Conservation (phyloP, 2,797 vertebrate genomes). For the Enteromius radiatus region DNA sequence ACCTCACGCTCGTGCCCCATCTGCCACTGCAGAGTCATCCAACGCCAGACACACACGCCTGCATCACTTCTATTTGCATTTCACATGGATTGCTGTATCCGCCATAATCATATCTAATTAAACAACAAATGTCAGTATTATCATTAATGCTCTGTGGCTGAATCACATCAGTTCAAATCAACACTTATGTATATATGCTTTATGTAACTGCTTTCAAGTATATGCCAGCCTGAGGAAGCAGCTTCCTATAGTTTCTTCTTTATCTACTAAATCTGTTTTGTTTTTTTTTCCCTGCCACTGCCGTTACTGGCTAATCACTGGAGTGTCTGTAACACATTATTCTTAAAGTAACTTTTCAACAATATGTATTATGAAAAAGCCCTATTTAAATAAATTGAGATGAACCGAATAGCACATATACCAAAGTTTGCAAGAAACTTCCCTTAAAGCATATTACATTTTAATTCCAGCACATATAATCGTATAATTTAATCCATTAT, state of each 20-base stretch:
- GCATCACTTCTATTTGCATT: background rate
- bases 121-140: conserved; percentile 22
- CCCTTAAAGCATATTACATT: background rate
- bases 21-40: conserved; percentile 9
- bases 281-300: background rate
- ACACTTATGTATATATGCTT: background rate
- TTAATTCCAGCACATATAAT: background rate
- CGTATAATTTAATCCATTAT: background rate
- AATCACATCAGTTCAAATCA: conserved; percentile 7
- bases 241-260: background rate
- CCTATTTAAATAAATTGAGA: background rate
- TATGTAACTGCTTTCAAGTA: background rate
- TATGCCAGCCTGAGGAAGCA: background rate
- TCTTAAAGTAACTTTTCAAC: background rate
- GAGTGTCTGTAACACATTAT: background rate
- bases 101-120: conserved; percentile 16
- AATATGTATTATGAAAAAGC: background rate
- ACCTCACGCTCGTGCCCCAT: background rate
- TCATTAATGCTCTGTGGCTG: background rate
- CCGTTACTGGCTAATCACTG: background rate
- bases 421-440: background rate
- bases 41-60: background rate
- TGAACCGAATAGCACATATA: background rate
- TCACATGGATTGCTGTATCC: background rate
- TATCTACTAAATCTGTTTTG: background rate